Base-by-base conservation (phyloP, 92 coral and sea anemone genomes). In the Actinernus sp. region DNA sequence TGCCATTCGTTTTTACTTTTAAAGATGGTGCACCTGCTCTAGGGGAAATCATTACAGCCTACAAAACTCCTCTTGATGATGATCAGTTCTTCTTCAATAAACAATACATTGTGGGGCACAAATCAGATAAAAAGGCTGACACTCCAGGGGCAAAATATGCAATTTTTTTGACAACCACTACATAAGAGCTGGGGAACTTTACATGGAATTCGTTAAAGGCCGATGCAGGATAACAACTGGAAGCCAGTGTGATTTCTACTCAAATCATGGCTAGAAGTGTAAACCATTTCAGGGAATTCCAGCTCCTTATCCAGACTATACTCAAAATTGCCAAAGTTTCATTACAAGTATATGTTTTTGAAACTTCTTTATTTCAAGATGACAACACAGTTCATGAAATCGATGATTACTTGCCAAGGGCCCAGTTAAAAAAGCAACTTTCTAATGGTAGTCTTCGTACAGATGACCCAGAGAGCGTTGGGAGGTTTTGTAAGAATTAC, bases 281-380 rank as follows among this genome's bases (percentile, higher is more conserved):
- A 62, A 69, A 65, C 55, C 52, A 30, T 62, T 79, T 36, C 62
- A 65, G 20, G 83, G 86, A 54, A 79, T 70, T 31, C 79, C 86
- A 21, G 72, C 86, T 49, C 86, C 65, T 23, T 68, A 60, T 59
- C 78, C 86, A 19, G 86, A 79, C 65, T 59, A 51, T n/a, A n/a
- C 43, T 55, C 63, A 40, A 69, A 79, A 41, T 34, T 79, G 33
- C 86, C 86, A 38, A 68, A 68, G 48, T 79, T 25, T 24, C 65
- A 79, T 41, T 79, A 79, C 57, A 79, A 37, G 34, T 77, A 68
- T 48, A 58, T 68, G 37, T 54, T 63, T 27, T 31, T 24, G 46
- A 55, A 32, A 55, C 53, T 22, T 21, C 62, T 55, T 12, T 55
- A 20, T 28, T 22, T 55, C 39, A 28, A 22, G 37, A 22, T 20